Evolutionary conservation across 2,888 invertebrate genomes (phyloP), one percentile per base, ranked within the genome.

Genomic region (Augiades crinisus): DNA sequence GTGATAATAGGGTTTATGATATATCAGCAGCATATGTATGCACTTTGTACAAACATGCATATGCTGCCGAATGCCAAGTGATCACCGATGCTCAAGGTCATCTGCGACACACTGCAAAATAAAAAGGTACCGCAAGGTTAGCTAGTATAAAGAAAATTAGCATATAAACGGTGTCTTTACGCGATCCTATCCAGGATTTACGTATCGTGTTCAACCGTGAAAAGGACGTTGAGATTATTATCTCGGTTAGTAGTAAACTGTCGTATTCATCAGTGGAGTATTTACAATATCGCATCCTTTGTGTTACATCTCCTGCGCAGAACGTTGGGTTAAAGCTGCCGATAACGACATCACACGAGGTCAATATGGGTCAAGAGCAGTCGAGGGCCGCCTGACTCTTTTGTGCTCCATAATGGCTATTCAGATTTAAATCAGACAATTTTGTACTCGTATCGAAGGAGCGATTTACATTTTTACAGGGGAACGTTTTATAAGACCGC

Each of bases 391-490:
- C 5, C 2, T 38, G 38, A 38, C 8, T 40, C 24, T 24, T 40
- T 40, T 40, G 40, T 40, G 24, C 8, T 21, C 8, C 12, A 40
- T 16, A 40, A 38, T 24, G 14, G 24, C 4, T 40, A 24, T 40
- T 40, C 40, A 40, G 13, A 40, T 40, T 40, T 24, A 8, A 22
- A 38, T 38, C 22, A 4, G 1, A 7, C 3, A 13, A 38, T 38
- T 22, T 38, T n/a, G n/a, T n/a, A n/a, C n/a, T n/a, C n/a, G n/a
- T n/a, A n/a, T n/a, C n/a, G n/a, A n/a, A n/a, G n/a, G n/a, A n/a
- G n/a, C n/a, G n/a, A n/a, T n/a, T n/a, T n/a, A 13, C 22, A 38
- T 13, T 4, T 10, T 7, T 3, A 7, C 5, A 38, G 1, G 17
- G 10, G 31, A 12, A 16, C 14, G 17, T 17, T 16, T 16, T 34